Percentiles rank a stretch among this genome's conserved stretches.
These are phyloP conservation scores for Cephus spinipes DNA, from an alignment of 2,888 invertebrate genomes.

Conservation along the genomic window DNA sequence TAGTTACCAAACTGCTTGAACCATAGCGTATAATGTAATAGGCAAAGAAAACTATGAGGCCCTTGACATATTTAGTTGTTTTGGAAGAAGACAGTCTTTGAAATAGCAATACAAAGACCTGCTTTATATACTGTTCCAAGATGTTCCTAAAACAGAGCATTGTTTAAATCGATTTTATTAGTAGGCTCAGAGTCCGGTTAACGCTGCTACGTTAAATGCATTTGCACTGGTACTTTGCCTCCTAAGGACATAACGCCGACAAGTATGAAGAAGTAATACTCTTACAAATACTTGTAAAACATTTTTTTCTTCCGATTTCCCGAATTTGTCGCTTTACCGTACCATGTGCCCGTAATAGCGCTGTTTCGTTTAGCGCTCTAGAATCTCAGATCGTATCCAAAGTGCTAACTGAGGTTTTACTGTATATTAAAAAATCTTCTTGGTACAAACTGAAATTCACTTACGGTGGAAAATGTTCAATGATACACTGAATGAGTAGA, in stretches of 20 bases:
- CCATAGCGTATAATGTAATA: slow-evolving; percentile 88
- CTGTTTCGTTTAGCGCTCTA: too few species aligned
- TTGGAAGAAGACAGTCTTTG: slow-evolving; percentile 92
- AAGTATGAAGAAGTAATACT: not conserved
- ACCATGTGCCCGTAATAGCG: too few species aligned
- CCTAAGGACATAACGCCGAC: too few species aligned
- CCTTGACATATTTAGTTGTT: slow-evolving; percentile 94
- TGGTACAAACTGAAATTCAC: slow-evolving; percentile 52
- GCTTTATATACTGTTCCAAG: slow-evolving; percentile 83
- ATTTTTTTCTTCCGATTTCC: not conserved
- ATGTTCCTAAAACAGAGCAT: slow-evolving; percentile 71
- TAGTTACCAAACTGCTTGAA: slow-evolving; percentile 78
- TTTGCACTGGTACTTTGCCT: not conserved
- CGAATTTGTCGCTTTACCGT: too few species aligned
- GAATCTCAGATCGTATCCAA: too few species aligned
- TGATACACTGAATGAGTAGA: slow-evolving; percentile 86
- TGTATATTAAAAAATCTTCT: not conserved
- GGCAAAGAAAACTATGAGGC: slow-evolving; percentile 90
- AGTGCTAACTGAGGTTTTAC: not conserved
- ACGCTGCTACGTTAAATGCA: slow-evolving; percentile 8
- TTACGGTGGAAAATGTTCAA: slow-evolving; percentile 86
- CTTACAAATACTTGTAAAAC: not conserved
- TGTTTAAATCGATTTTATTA: slow-evolving; percentile 4
- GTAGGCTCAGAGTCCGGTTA: not conserved
- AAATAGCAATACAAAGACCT: slow-evolving; percentile 92